These are phyloP conservation scores for Parazoanthus darwini DNA, from an alignment of 92 coral and sea anemone genomes.

Conservation along the genomic window DNA sequence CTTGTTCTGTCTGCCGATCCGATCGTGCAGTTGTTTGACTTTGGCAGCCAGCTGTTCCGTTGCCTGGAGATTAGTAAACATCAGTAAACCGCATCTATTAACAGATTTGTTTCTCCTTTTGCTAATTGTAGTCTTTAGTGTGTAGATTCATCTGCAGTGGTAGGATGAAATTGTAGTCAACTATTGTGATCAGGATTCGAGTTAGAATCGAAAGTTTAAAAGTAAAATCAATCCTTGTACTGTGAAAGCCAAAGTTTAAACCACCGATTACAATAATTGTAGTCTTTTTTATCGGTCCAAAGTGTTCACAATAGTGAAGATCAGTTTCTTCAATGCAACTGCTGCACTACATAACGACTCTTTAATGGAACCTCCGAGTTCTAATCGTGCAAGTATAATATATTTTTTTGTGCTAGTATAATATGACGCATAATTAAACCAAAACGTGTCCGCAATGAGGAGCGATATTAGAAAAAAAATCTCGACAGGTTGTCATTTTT, in stretches of 20 bases:
- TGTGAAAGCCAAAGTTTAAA: too few species aligned
- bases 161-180: too few species aligned
- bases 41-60: slow-evolving; percentile 66
- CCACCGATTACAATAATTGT: not conserved
- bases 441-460: too few species aligned
- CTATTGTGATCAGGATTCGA: too few species aligned
- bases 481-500: not conserved
- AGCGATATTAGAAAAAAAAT: too few species aligned
- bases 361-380: not conserved
- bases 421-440: too few species aligned
- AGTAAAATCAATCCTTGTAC: too few species aligned
- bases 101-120: not conserved
- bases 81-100: not conserved
- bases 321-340: not conserved
- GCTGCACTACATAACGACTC: too few species aligned
- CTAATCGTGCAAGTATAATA: too few species aligned
- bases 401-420: too few species aligned
- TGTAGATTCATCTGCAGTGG: too few species aligned
- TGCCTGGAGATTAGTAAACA: slow-evolving; percentile 44
- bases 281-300: not conserved
- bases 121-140: not conserved
- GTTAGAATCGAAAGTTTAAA: too few species aligned
- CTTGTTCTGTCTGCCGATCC: slow-evolving; percentile 71
- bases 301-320: not conserved
- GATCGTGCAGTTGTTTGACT: slow-evolving; percentile 66